Percentiles rank a stretch among this genome's conserved stretches.
Evolutionary conservation across 2,888 invertebrate genomes (phyloP).

Genomic region (Philopedon plagiatum): DNA sequence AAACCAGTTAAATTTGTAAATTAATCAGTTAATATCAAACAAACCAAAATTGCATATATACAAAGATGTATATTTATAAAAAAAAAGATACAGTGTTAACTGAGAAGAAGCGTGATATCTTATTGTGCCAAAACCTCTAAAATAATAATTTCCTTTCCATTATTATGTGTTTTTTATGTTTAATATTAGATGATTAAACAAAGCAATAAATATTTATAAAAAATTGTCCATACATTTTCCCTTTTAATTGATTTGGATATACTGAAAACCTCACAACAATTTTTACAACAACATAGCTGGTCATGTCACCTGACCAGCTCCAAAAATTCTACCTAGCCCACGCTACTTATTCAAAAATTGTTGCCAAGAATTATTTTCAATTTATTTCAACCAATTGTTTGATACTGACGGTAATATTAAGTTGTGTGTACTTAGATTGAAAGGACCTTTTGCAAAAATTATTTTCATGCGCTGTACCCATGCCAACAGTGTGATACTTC

Average conservation of each 20-base stretch:
- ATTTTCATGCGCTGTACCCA: constrained; percentile 30
- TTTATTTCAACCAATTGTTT: constrained; percentile 45
- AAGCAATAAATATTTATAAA: background rate
- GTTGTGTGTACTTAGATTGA: constrained; percentile 31
- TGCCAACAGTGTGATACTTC: constrained; percentile 36
- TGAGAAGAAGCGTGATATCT: no score
- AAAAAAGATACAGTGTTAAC: no score
- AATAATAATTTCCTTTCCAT: no score
- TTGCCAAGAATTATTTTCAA: constrained; percentile 46
- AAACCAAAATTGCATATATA: background rate
- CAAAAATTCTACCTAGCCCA: constrained; percentile 41
- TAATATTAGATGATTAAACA: no score
- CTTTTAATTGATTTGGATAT: background rate
- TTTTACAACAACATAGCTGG: constrained; percentile 16
- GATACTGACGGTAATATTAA: constrained; percentile 35
- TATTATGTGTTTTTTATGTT: no score
- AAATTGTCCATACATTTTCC: background rate
- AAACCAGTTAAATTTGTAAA: background rate
- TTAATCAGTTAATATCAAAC: background rate
- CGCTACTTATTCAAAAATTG: constrained; percentile 33
- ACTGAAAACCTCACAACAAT: background rate
- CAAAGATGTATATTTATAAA: no score
- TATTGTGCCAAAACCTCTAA: no score
- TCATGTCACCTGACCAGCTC: constrained; percentile 40
- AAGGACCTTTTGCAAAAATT: constrained; percentile 44